phyloP scores from a whole-genome alignment of 2,888 invertebrate species.

The Germaria angustata region DNA sequence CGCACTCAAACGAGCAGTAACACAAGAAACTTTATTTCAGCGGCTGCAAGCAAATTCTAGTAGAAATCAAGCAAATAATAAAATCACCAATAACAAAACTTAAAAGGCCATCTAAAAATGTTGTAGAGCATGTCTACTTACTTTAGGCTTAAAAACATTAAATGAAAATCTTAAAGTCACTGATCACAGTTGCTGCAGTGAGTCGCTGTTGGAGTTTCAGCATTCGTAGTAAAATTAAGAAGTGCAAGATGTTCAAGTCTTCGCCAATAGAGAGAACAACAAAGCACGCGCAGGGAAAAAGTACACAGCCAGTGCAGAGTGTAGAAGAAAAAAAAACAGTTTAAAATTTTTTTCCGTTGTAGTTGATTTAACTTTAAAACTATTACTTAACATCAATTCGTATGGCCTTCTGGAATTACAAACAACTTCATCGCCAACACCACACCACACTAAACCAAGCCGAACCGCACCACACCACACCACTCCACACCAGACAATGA shows the following conservation, averaged over 20 bases:
- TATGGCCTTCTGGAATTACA: slow-evolving; percentile 71
- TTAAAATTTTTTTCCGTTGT: slow-evolving; percentile 41
- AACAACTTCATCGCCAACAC: slow-evolving; percentile 72
- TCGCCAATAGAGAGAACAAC: slow-evolving; percentile 30
- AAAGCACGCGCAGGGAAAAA: neutral
- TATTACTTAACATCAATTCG: slow-evolving; percentile 73
- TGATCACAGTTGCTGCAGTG: slow-evolving; percentile 54
- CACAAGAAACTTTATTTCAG: slow-evolving; percentile 47
- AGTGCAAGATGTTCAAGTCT: slow-evolving; percentile 33
- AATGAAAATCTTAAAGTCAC: slow-evolving; percentile 63
- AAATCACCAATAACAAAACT: slow-evolving; percentile 31
- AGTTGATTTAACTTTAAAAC: slow-evolving; percentile 68
- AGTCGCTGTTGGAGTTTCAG: slow-evolving; percentile 16
- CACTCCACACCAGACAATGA: slow-evolving; percentile 50
- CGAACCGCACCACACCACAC: slow-evolving; percentile 43
- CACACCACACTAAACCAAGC: slow-evolving; percentile 39
- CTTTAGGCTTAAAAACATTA: slow-evolving; percentile 63
- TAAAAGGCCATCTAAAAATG: slow-evolving; percentile 66
- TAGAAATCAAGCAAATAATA: slow-evolving; percentile 28
- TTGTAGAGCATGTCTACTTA: slow-evolving; percentile 63
- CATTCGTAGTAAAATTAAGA: slow-evolving; percentile 36
- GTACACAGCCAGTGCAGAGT: too few relatives aligned
- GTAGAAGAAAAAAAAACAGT: slow-evolving; percentile 21
- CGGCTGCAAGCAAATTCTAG: slow-evolving; percentile 3
- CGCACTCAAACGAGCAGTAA: slow-evolving; percentile 25